Evolutionary conservation across 2,888 invertebrate species (phyloP), one percentile per base, ranked within the genome.

Genomic region (Strigamia transsilvanica): DNA sequence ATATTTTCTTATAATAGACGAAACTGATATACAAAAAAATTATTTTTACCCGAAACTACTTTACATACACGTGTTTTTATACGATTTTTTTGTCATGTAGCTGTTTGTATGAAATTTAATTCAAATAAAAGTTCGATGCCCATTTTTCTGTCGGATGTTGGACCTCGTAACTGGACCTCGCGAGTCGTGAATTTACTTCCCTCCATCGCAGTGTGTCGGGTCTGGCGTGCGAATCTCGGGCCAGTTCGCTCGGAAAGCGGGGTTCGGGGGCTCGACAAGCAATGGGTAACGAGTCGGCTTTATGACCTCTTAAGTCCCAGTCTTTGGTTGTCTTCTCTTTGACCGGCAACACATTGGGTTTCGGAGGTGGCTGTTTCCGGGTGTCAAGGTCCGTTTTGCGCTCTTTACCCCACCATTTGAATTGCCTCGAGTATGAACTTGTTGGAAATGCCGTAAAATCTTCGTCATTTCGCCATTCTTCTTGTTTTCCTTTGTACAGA

Each of bases 111-210:
- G 10, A 23, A 9, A 18, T 34, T 38, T 13, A 38, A 32, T 32
- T 18, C 46, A 34, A 42, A 77, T 73, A 81, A 10, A 81, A 27
- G 15, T 66, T 81, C 4, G 81, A 66, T 7, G 81, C 81, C 81
- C 81, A 81, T 73, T 81, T 81, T 77, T 81, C 81, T 9, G 41
- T 73, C 73, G 81, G 81, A 38, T 81, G 81, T 21, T 38, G 81
- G n/a, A 41, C 23, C 66, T 81, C 51, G 38, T 42, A 73, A 18
- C 18, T 34, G 4, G 12, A n/a, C 12, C 21, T 2, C 21, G 66
- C 41, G 0, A 81, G 13, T 41, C 66, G 23, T 7, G 32, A 9
- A 6, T 32, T 34, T 21, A 66, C 2, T 38, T 81, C 77, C n/a
- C n/a, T 23, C 34, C 42, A 34, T 15, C 41, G 15, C n/a, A 66